A percentile compares a stretch with the other conserved stretches of the same genome.
These are phyloP conservation scores for Cheirogaleus medius DNA, from an alignment of 2,113 vertebrate species.

Conservation along the genomic window DNA sequence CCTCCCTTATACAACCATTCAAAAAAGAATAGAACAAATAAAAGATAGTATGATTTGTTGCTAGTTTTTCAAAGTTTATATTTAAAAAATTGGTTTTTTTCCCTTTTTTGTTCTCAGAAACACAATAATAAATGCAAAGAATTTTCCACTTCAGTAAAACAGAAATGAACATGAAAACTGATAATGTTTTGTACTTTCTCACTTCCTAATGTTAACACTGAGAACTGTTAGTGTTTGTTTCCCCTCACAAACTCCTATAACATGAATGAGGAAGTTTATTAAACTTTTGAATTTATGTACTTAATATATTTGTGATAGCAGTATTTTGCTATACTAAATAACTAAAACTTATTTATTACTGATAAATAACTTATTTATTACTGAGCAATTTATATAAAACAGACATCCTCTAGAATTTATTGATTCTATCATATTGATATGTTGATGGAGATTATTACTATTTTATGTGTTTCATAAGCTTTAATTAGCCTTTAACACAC, in stretches of 20 bases:
- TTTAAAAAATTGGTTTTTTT: background rate
- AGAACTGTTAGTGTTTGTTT: background rate
- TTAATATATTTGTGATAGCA: slow-evolving; percentile 13
- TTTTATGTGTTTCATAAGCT: background rate
- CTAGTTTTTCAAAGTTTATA: slow-evolving; percentile 21
- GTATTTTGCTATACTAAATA: background rate
- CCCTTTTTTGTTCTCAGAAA: slow-evolving; percentile 4
- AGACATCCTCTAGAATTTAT: background rate
- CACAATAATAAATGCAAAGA: slow-evolving; percentile 12
- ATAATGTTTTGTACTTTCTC: slow-evolving; percentile 17
- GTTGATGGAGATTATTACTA: background rate
- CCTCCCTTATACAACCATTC: background rate
- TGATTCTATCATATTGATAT: background rate
- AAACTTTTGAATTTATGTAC: slow-evolving; percentile 6
- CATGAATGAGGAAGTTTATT: background rate
- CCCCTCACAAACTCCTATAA: background rate
- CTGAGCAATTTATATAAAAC: slow-evolving; percentile 2
- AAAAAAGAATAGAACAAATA: background rate
- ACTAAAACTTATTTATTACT: background rate
- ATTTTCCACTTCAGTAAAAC: slow-evolving; percentile 16
- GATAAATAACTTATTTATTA: background rate
- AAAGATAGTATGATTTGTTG: background rate
- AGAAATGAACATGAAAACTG: background rate
- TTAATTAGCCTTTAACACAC: background rate
- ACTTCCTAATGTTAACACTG: background rate